These are phyloP conservation scores for Prunella strophiata DNA, from an alignment of 2,797 vertebrate genomes.

Conservation along the genomic window DNA sequence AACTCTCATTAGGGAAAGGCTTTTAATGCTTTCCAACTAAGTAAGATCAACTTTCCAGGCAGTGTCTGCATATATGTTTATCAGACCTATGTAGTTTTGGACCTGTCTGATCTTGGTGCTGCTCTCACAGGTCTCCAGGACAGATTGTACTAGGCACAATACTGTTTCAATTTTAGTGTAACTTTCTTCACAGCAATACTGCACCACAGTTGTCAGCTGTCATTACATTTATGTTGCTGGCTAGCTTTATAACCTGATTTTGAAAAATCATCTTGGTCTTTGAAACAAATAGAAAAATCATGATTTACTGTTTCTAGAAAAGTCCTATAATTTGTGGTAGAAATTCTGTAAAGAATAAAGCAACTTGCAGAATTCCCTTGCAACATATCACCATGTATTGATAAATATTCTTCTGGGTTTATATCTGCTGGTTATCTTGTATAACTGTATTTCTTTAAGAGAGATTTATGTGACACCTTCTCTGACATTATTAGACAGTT, in stretches of 20 bases:
- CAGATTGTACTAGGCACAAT: not conserved
- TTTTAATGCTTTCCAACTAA: not conserved
- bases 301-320: not conserved
- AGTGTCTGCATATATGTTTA: not conserved
- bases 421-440: not conserved
- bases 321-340: not conserved
- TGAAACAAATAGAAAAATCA: not conserved
- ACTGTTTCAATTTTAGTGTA: not conserved
- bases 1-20: not conserved
- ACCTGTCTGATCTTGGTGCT: not conserved
- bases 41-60: not conserved
- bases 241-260: not conserved
- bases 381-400: not conserved
- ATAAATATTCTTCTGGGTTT: not conserved
- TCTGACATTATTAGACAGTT: not conserved
- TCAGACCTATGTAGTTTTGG: not conserved
- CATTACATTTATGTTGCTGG: not conserved
- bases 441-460: not conserved
- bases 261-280: not conserved
- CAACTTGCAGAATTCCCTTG: not conserved
- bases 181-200: not conserved
- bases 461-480: not conserved
- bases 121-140: not conserved
- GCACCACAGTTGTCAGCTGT: not conserved
- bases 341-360: not conserved